These are phyloP conservation scores for Pteruthius melanotis DNA, from an alignment of 2,113 vertebrate species.

Conservation along the genomic window DNA sequence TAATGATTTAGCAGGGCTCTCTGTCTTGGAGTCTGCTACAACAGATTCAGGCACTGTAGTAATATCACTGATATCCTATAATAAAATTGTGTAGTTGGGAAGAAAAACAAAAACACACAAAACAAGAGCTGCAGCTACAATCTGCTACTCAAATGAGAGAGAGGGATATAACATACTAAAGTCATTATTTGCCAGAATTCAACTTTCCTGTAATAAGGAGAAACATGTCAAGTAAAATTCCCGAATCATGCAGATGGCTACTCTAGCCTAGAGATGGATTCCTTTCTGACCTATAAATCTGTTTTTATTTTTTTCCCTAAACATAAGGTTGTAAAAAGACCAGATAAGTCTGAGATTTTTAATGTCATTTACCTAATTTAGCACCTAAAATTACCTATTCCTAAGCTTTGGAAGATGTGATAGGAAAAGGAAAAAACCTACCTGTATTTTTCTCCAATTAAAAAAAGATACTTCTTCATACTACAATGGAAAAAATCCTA, in stretches of 20 bases:
- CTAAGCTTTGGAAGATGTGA: neutral
- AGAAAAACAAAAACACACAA: neutral
- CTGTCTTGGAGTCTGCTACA: neutral
- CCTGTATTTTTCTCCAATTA: neutral
- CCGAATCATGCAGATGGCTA: neutral
- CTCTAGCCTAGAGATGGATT: neutral
- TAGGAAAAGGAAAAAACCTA: neutral
- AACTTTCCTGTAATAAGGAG: neutral
- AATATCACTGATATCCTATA: neutral
- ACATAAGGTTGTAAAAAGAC: neutral
- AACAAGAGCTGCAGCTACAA: neutral
- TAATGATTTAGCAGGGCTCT: neutral
- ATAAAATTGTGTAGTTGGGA: neutral
- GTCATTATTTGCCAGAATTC: neutral
- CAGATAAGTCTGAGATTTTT: neutral
- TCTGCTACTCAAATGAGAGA: neutral
- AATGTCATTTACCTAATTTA: neutral
- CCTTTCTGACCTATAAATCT: neutral
- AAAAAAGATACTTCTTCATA: neutral
- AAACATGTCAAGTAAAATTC: neutral
- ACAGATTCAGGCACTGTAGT: neutral
- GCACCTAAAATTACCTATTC: neutral
- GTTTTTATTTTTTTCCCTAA: accelerated
- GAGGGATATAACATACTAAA: neutral
- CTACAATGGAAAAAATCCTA: neutral